Conservation (phyloP, 2,113 vertebrate genomes). For the Periophthalmus modestus region DNA sequence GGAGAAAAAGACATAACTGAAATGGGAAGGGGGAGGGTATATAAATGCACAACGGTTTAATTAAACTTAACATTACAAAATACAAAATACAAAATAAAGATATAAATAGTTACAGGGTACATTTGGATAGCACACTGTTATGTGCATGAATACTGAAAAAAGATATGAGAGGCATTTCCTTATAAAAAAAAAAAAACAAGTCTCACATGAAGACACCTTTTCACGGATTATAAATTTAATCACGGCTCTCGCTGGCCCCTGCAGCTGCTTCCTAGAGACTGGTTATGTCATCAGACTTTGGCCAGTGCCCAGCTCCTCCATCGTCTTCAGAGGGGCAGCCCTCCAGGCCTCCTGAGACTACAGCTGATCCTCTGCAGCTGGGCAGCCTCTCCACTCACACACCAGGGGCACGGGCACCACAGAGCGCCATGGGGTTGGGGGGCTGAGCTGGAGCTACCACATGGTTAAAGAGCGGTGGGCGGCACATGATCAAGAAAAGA, state of each 20-base stretch:
- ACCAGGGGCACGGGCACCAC: slow-evolving; percentile 67
- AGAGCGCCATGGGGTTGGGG: slow-evolving; percentile 36
- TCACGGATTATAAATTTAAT: slow-evolving; percentile 26
- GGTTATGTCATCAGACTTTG: slow-evolving; percentile 71
- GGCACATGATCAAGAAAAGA: slow-evolving; percentile 47
- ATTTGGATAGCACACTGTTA: slow-evolving; percentile 9
- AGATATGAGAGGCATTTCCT: slow-evolving; percentile 7
- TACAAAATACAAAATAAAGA: no score
- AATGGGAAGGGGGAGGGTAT: background rate
- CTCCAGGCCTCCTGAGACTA: slow-evolving; percentile 55
- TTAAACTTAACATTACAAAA: background rate
- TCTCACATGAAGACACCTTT: slow-evolving; percentile 28
- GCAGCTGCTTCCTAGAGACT: slow-evolving; percentile 61
- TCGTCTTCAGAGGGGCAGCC: slow-evolving; percentile 62
- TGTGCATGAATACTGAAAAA: background rate
- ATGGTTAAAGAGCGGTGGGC: slow-evolving; percentile 37
- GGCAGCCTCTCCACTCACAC: slow-evolving; percentile 60
- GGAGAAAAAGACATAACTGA: slow-evolving; percentile 15
- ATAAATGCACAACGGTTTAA: slow-evolving; percentile 7
- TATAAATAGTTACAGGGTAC: background rate
- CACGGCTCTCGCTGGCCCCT: slow-evolving; percentile 11
- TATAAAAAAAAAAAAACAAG: slow-evolving; percentile 4
- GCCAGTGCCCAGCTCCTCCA: slow-evolving; percentile 47
- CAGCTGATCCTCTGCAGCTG: slow-evolving; percentile 82
- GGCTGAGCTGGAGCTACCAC: slow-evolving; percentile 27